Conservation (phyloP, 1,140 invertebrate genomes). For the Trichomalopsis sarcophagae region DNA sequence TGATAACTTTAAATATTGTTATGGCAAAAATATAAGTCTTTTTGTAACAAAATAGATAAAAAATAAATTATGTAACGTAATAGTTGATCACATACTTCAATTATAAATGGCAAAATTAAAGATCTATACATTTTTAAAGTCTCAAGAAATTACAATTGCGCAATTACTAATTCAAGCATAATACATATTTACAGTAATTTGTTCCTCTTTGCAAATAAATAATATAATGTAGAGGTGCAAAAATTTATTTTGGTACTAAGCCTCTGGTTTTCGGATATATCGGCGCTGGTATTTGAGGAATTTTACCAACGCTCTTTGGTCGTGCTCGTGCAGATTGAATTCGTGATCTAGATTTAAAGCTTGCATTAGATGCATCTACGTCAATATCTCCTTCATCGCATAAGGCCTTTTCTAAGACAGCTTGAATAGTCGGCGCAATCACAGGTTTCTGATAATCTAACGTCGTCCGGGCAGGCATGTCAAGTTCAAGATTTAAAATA, state of each 20-base stretch:
- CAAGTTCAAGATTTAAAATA: conserved; percentile 87
- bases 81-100: neutral
- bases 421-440: conserved; percentile 83
- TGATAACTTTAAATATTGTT: neutral
- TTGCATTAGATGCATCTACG: conserved; percentile 77
- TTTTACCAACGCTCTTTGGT: conserved; percentile 67
- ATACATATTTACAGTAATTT: conserved; percentile 58
- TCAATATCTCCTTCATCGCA: conserved; percentile 84
- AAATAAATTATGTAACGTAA: conserved; percentile 54
- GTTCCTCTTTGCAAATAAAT: conserved; percentile 32
- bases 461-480: conserved; percentile 86
- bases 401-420: conserved; percentile 84
- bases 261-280: conserved; percentile 78
- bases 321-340: conserved; percentile 65
- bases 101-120: conserved; percentile 12
- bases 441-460: conserved; percentile 85
- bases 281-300: conserved; percentile 68
- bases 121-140: conserved; percentile 1
- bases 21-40: neutral
- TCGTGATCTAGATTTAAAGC: conserved; percentile 63
- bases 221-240: conserved; percentile 36
- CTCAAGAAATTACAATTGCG: conserved; percentile 5
- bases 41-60: conserved; percentile 9
- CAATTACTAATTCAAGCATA: neutral
- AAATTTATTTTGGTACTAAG: conserved; percentile 77